Percentiles rank a stretch among this genome's conserved stretches.
phyloP scores from a whole-genome alignment of 2,797 vertebrate genomes.

The Arnoldichthys spilopterus region DNA sequence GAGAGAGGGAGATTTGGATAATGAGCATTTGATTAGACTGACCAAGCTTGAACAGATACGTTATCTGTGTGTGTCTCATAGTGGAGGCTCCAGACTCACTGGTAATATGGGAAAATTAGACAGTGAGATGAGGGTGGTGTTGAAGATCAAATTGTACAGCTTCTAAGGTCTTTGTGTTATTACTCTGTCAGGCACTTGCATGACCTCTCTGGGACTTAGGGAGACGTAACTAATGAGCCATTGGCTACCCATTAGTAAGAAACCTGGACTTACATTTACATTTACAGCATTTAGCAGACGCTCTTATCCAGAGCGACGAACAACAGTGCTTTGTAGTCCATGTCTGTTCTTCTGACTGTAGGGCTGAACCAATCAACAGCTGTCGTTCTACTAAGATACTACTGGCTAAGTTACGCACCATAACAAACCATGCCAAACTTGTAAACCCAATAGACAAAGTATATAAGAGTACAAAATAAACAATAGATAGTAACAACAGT shows the following conservation, averaged over 20 bases:
- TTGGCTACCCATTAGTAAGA: neutral
- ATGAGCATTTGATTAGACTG: conserved; percentile 59
- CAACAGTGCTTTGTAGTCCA: too few relatives aligned
- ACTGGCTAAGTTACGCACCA: too few relatives aligned
- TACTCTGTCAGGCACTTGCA: neutral
- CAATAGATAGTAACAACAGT: too few relatives aligned
- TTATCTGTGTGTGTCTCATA: conserved; percentile 41
- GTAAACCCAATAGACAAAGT: too few relatives aligned
- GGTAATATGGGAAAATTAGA: conserved; percentile 40
- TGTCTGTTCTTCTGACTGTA: too few relatives aligned
- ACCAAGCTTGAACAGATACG: conserved; percentile 47
- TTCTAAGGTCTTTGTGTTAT: neutral
- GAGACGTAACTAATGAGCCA: conserved; percentile 4
- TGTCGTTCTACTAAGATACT: too few relatives aligned
- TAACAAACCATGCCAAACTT: too few relatives aligned
- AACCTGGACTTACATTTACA: too few relatives aligned
- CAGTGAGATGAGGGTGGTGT: conserved; percentile 10
- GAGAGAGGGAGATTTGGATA: conserved; percentile 43
- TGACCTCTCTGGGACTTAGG: neutral
- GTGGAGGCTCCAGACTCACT: conserved; percentile 38
- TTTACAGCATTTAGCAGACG: too few relatives aligned
- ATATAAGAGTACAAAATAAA: too few relatives aligned
- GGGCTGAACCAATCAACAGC: too few relatives aligned
- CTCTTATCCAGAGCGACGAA: too few relatives aligned
- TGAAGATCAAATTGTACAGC: conserved; percentile 27